phyloP scores from a whole-genome alignment of 2,113 vertebrate species.

The Siniperca knerii region DNA sequence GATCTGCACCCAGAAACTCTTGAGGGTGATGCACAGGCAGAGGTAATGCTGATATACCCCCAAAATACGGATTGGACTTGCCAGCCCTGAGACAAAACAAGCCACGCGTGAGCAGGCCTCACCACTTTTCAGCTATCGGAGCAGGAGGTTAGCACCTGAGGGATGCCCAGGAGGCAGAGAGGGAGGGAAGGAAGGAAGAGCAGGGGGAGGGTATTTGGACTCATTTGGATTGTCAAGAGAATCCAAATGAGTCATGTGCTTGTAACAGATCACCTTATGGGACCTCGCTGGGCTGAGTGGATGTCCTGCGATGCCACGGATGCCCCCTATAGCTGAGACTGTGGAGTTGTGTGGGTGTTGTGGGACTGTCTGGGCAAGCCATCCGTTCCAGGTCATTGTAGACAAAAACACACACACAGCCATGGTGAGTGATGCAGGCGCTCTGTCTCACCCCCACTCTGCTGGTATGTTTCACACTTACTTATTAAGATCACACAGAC shows the following conservation, averaged over 20 bases:
- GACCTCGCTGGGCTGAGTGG: conserved; percentile 48
- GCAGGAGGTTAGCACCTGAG: conserved; percentile 61
- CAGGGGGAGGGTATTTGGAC: conserved; percentile 17
- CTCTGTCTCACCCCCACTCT: conserved; percentile 37
- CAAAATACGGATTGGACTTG: conserved; percentile 29
- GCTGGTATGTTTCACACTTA: conserved; percentile 57
- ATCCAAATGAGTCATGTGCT: conserved; percentile 78
- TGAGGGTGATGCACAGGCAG: conserved; percentile 55
- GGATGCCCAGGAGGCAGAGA: conserved; percentile 31
- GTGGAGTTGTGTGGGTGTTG: conserved; percentile 26
- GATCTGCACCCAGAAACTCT: conserved; percentile 41
- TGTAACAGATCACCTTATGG: conserved; percentile 66
- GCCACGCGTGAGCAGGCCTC: conserved; percentile 48
- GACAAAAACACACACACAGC: conserved; percentile 54
- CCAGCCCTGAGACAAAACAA: conserved; percentile 63
- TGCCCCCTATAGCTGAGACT: conserved; percentile 46
- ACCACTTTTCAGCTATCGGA: conserved; percentile 59
- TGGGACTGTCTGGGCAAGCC: conserved; percentile 28
- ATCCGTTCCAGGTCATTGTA: conserved; percentile 38
- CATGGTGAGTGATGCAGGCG: conserved; percentile 57
- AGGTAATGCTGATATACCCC: conserved; percentile 53
- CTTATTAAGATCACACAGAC: conserved; percentile 46
- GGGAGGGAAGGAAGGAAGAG: not conserved
- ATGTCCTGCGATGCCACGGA: conserved; percentile 45
- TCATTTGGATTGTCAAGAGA: conserved; percentile 58